phyloP scores from a whole-genome alignment of 2,113 vertebrate genomes.

The Acanthochromis polyacanthus region DNA sequence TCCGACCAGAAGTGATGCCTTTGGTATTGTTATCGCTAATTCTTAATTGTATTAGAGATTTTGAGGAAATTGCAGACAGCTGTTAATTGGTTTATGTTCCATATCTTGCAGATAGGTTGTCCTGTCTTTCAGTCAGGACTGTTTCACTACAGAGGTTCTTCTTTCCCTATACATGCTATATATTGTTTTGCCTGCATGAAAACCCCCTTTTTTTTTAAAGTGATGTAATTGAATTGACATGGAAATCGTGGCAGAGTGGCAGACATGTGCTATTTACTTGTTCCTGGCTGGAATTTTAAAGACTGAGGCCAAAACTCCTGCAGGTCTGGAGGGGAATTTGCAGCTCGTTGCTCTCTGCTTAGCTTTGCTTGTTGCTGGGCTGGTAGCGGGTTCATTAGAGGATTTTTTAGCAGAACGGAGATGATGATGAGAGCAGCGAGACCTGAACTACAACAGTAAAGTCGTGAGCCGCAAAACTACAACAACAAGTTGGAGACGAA shows the following conservation, averaged over 20 bases:
- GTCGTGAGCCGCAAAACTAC: not conserved
- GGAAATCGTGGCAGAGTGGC: not conserved
- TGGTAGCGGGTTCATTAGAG: not conserved
- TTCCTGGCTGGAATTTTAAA: not conserved
- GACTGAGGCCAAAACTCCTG: not conserved
- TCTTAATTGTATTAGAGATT: conserved; percentile 65
- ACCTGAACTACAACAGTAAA: not conserved
- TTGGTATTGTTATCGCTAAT: conserved; percentile 48
- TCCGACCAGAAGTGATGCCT: conserved; percentile 25
- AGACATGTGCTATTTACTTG: not conserved
- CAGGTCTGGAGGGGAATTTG: not conserved
- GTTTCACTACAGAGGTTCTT: not conserved
- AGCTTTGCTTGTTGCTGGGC: not conserved
- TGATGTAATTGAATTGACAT: not conserved
- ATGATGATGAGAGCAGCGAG: not conserved
- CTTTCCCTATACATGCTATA: not conserved
- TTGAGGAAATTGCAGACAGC: conserved; percentile 51
- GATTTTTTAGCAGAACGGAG: not conserved
- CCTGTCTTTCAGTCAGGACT: conserved; percentile 7
- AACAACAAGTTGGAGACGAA: not conserved
- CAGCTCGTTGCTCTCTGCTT: not conserved
- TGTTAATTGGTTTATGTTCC: conserved; percentile 68
- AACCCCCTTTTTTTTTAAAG: too few relatives aligned
- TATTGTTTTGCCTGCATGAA: too few relatives aligned
- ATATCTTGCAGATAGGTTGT: conserved; percentile 48